Evolutionary conservation across 2,113 vertebrate species (phyloP).

Genomic region (Sturnira hondurensis): DNA sequence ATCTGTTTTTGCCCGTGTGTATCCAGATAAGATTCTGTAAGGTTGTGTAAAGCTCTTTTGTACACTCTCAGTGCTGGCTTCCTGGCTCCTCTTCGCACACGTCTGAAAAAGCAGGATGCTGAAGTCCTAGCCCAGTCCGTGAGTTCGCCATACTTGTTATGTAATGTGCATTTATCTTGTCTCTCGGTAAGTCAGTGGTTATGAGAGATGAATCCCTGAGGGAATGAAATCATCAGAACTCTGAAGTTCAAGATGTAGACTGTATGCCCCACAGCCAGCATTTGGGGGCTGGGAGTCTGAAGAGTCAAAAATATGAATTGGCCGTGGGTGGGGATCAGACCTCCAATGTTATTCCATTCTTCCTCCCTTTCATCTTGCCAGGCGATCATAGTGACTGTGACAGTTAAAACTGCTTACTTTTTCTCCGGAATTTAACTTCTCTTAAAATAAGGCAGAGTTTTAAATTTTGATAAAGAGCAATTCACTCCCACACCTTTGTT

Average conservation of each 20-base stretch:
- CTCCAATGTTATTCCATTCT: slow-evolving; percentile 52
- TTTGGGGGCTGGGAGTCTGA: background rate
- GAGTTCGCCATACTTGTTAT: slow-evolving; percentile 72
- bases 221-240: background rate
- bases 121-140: slow-evolving; percentile 72
- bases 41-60: slow-evolving; percentile 76
- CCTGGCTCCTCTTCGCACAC: slow-evolving; percentile 69
- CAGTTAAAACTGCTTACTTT: slow-evolving; percentile 33
- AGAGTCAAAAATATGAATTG: background rate
- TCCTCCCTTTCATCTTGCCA: slow-evolving; percentile 70
- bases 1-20: slow-evolving; percentile 77
- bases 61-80: slow-evolving; percentile 70
- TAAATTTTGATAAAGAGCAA: slow-evolving; percentile 55
- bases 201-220: slow-evolving; percentile 33
- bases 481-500: slow-evolving; percentile 62
- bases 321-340: background rate
- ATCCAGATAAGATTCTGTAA: slow-evolving; percentile 72
- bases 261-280: slow-evolving; percentile 15
- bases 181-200: slow-evolving; percentile 50
- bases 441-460: slow-evolving; percentile 57
- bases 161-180: slow-evolving; percentile 77
- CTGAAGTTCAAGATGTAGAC: background rate
- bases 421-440: slow-evolving; percentile 54
- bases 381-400: slow-evolving; percentile 60
- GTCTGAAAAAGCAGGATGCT: slow-evolving; percentile 49